Percentiles rank a stretch among this genome's conserved stretches.
Evolutionary conservation across 2,797 vertebrate genomes (phyloP).

Genomic region (Danio kyathit): DNA sequence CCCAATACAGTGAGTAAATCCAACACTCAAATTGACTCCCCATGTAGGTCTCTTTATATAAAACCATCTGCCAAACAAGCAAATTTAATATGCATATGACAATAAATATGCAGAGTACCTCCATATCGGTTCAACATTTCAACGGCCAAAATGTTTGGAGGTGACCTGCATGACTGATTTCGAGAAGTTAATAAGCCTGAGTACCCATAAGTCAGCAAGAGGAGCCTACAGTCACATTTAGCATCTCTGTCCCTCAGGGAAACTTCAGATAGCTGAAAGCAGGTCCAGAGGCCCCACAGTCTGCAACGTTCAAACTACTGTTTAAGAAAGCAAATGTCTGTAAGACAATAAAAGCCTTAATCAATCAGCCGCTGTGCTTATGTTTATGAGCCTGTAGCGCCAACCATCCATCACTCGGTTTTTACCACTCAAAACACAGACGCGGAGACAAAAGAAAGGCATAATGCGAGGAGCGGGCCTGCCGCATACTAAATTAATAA

Average conservation of each 20-base stretch:
- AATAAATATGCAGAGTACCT: background rate
- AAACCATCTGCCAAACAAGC: background rate
- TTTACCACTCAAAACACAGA: constrained; percentile 63
- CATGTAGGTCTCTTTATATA: background rate
- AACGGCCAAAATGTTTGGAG: constrained; percentile 10
- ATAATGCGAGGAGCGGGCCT: constrained; percentile 70
- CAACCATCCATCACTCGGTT: constrained; percentile 76
- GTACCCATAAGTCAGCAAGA: constrained; percentile 77
- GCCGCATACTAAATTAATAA: constrained; percentile 61
- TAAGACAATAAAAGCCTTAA: constrained; percentile 73
- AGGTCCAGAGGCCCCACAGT: constrained; percentile 52
- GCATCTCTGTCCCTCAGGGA: constrained; percentile 60
- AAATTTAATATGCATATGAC: background rate
- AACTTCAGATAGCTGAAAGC: constrained; percentile 39
- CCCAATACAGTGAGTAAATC: background rate
- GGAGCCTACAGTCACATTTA: constrained; percentile 76
- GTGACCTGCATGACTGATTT: constrained; percentile 59
- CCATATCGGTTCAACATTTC: background rate
- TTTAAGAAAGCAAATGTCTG: constrained; percentile 76
- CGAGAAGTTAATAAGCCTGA: constrained; percentile 68
- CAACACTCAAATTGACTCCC: background rate
- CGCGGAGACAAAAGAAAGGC: constrained; percentile 70
- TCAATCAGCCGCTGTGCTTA: constrained; percentile 80
- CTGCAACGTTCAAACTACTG: constrained; percentile 72
- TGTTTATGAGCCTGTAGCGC: constrained; percentile 76